Conservation (phyloP, 2,888 invertebrate genomes). For the Stenodera caucasica region DNA sequence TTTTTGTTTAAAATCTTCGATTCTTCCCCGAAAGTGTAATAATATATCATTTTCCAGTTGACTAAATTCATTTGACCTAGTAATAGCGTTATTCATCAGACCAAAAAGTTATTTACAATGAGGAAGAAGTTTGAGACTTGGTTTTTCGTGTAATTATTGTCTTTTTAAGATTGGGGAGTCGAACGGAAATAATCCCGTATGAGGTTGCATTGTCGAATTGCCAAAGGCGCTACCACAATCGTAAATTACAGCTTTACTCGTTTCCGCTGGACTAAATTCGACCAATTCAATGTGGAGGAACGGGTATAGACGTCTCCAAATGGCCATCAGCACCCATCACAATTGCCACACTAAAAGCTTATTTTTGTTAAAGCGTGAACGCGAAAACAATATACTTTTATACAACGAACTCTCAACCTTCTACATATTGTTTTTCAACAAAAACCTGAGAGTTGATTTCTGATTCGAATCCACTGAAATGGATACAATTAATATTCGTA, state of each 20-base stretch:
- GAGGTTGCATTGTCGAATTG: constrained; percentile 13
- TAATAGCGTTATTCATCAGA: neutral
- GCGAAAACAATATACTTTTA: too few relatives aligned
- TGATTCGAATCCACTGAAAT: neutral
- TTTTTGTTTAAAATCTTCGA: neutral
- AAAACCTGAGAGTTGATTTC: too few relatives aligned
- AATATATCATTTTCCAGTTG: neutral
- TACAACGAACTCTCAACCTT: too few relatives aligned
- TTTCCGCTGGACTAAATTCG: constrained; percentile 29
- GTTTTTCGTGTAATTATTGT: neutral
- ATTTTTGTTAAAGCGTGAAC: constrained; percentile 29
- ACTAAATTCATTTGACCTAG: neutral
- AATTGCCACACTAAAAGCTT: constrained; percentile 39
- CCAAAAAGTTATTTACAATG: too few relatives aligned
- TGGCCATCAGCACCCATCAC: constrained; percentile 35
- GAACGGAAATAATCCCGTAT: constrained; percentile 18
- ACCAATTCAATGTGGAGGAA: constrained; percentile 5
- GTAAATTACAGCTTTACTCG: constrained; percentile 38
- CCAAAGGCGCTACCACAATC: constrained; percentile 29
- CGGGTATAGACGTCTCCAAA: constrained; percentile 26
- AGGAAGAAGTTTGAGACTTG: too few relatives aligned
- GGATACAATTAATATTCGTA: neutral
- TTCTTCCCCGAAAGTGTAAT: neutral
- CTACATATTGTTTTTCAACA: too few relatives aligned
- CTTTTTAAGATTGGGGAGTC: constrained; percentile 3